Base-by-base conservation (phyloP, 2,797 vertebrate genomes). In the Botia kubotai region DNA sequence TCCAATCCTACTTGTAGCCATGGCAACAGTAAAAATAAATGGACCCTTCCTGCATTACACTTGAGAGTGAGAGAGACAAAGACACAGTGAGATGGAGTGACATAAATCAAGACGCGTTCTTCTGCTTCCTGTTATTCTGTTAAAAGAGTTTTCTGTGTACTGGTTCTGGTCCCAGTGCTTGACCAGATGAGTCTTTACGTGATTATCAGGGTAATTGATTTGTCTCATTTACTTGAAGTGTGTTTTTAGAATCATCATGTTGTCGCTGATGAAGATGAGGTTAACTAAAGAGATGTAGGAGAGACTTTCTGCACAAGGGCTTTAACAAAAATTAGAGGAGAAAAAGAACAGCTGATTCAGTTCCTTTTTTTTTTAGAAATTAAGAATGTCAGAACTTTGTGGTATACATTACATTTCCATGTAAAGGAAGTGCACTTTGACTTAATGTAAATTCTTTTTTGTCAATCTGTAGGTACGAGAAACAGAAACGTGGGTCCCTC, bases 401-500 rank as follows among this genome's bases (percentile, higher is more conserved):
- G 7, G 5, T 39, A 39, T 39, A 39, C 7, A 21, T 11, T 52
- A 8, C 16, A 14, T 39, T 68, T 68, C 23, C 58, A 48, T 3
- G 10, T 13, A 57, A 2, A 52, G 21, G 36, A 23, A 66, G 55
- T 62, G 36, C 7, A 39, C 36, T 11, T 62, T 60, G 13, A 52
- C 17, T 19, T 74, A 2, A 62, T 29, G 16, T 12, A 53, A 52
- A 26, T 53, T 0, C 0, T 53, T 26, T 21, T 19, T 65, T 76
- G 14, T 75, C 6, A 52, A 53, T 71, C 19, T 78, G 84, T 90
- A 98, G 98, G 96, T 97, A 84, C 92, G 97, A 90, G 97, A 98
- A 93, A 98, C 96, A 0, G 96, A 98, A 91, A 97, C 96, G 1
- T 97, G 97, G 92, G 94, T 96, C 77, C 96, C 96, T 50, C 90